These are phyloP conservation scores for Myrmophylax atrothorax DNA, from an alignment of 2,113 vertebrate genomes.

Conservation along the genomic window DNA sequence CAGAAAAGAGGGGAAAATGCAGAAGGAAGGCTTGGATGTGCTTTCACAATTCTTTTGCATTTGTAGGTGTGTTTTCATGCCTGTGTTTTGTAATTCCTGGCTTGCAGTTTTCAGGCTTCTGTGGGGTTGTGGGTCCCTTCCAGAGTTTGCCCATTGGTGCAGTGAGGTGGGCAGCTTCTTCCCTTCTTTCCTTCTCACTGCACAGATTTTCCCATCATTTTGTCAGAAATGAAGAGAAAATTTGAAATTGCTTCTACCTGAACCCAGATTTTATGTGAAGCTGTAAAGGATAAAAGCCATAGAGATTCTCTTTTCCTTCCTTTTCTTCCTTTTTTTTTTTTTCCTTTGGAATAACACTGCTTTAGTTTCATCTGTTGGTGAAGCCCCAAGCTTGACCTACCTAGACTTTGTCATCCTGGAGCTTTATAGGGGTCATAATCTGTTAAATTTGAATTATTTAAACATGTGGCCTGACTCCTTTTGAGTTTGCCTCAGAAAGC, in stretches of 20 bases:
- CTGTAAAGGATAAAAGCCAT: background rate
- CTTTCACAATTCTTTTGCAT: background rate
- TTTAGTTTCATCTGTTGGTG: background rate
- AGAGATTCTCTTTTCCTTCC: background rate
- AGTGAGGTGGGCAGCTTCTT: background rate
- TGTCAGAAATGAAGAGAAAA: background rate
- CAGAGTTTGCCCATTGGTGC: background rate
- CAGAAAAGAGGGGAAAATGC: background rate
- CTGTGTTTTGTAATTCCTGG: background rate
- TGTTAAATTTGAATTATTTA: background rate
- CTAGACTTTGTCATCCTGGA: background rate
- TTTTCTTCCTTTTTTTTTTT: background rate
- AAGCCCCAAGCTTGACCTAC: background rate
- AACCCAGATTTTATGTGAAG: background rate
- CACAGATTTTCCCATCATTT: background rate
- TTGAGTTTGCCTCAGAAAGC: background rate
- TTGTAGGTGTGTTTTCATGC: background rate
- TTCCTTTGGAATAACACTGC: background rate
- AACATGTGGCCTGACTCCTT: background rate
- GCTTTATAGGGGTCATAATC: background rate
- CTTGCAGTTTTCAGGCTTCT: background rate
- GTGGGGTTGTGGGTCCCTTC: background rate
- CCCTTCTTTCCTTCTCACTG: background rate
- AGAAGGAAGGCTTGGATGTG: background rate
- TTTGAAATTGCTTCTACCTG: background rate